Percentiles rank a stretch among this genome's conserved stretches.
These are phyloP conservation scores for Coreius guichenoti DNA, from an alignment of 2,797 vertebrate species.

Conservation along the genomic window DNA sequence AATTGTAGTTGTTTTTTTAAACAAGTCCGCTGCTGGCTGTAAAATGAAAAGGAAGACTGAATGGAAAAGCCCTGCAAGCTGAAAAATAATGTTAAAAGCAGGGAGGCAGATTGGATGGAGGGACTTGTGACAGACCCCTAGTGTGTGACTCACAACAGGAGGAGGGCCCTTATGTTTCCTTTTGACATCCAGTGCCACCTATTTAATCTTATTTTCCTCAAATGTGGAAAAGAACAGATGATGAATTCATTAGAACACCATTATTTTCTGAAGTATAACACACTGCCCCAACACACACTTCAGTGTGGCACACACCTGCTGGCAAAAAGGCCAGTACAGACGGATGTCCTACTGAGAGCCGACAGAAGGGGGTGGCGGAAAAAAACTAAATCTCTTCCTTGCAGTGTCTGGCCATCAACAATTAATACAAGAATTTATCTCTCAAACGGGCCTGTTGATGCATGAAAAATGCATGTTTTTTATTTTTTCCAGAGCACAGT, in stretches of 20 bases:
- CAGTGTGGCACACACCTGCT: constrained; percentile 41
- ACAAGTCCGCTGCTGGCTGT: not conserved
- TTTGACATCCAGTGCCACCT: constrained; percentile 42
- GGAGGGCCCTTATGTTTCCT: constrained; percentile 44
- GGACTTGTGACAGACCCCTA: constrained; percentile 39
- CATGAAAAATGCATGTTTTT: constrained; percentile 34
- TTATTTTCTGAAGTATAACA: constrained; percentile 12
- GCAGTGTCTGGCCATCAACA: constrained; percentile 45
- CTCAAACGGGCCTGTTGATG: not conserved
- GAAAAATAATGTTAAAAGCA: constrained; percentile 14
- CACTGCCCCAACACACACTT: not conserved
- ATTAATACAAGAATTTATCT: constrained; percentile 36
- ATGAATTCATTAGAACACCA: constrained; percentile 34
- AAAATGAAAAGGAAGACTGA: constrained; percentile 25
- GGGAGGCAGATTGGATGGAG: constrained; percentile 25
- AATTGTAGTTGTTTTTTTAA: too few species aligned
- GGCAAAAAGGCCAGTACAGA: constrained; percentile 35
- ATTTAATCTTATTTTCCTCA: constrained; percentile 44
- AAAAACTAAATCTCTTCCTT: constrained; percentile 15
- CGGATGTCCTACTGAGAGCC: constrained; percentile 11
- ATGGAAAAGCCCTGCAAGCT: constrained; percentile 13
- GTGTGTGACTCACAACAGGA: constrained; percentile 29
- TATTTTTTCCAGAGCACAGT: not conserved
- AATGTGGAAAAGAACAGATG: constrained; percentile 30
- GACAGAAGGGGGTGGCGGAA: not conserved